Percentiles rank a stretch among this genome's conserved stretches.
phyloP scores from a whole-genome alignment of 2,888 invertebrate genomes.

The Bhutanitis thaidina region DNA sequence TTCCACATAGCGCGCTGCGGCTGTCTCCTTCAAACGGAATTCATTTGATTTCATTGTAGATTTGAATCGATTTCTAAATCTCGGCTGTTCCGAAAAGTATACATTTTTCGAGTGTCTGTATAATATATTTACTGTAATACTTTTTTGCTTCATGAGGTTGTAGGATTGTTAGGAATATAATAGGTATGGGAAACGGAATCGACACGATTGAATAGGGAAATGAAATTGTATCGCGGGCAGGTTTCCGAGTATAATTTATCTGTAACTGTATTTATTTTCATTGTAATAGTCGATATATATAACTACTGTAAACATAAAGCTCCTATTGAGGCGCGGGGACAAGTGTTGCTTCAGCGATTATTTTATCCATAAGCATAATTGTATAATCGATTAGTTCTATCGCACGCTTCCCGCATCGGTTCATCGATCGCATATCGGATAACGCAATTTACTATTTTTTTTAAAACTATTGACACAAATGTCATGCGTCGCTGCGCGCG shows the following conservation, averaged over 20 bases:
- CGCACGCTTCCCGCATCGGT: slow-evolving; percentile 7
- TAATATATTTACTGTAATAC: slow-evolving; percentile 71
- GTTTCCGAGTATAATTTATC: slow-evolving; percentile 45
- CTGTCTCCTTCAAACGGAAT: slow-evolving; percentile 37
- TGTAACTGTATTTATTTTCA: slow-evolving; percentile 35
- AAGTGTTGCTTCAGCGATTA: slow-evolving; percentile 18
- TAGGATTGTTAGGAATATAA: slow-evolving; percentile 71
- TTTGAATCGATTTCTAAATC: slow-evolving; percentile 68
- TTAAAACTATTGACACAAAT: neutral
- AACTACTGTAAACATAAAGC: slow-evolving; percentile 18
- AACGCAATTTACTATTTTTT: neutral
- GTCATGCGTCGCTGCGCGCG: neutral
- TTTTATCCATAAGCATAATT: slow-evolving; percentile 24
- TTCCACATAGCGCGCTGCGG: slow-evolving; percentile 28
- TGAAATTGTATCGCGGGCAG: slow-evolving; percentile 51
- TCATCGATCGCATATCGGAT: neutral
- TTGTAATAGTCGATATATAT: slow-evolving; percentile 25
- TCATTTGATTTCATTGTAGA: slow-evolving; percentile 56
- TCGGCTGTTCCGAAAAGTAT: slow-evolving; percentile 58
- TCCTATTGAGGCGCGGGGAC: slow-evolving; percentile 14
- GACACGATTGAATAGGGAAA: slow-evolving; percentile 57
- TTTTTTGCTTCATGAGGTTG: slow-evolving; percentile 76
- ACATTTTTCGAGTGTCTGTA: slow-evolving; percentile 63
- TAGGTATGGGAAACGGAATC: slow-evolving; percentile 66
- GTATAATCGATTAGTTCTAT: slow-evolving; percentile 20